Evolutionary conservation across 2,888 invertebrate genomes (phyloP).

Genomic region (Aporophyla nigra): DNA sequence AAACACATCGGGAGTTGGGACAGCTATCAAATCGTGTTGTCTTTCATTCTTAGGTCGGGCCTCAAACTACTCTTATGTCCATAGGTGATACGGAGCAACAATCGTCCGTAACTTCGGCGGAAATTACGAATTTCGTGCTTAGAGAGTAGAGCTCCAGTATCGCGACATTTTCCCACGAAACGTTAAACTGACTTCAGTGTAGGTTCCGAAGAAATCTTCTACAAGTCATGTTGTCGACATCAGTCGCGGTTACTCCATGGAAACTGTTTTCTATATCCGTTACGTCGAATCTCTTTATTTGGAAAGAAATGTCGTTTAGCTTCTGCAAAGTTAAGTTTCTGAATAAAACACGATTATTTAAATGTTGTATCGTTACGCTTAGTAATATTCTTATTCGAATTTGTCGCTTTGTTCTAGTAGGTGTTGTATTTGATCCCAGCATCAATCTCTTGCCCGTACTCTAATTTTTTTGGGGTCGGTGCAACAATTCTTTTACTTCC

Average conservation of each 20-base stretch:
- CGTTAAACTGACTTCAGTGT: neutral
- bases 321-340: neutral
- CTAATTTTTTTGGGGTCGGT: too few species aligned
- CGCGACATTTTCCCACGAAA: neutral
- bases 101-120: too few species aligned
- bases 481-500: too few species aligned
- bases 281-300: slow-evolving; percentile 1
- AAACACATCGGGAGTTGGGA: too few species aligned
- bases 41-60: too few species aligned
- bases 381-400: neutral
- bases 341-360: neutral
- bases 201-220: neutral
- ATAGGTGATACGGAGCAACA: too few species aligned
- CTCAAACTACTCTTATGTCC: too few species aligned
- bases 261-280: neutral
- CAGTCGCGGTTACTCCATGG: neutral
- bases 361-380: neutral
- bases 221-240: neutral
- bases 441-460: too few species aligned
- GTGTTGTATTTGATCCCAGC: neutral
- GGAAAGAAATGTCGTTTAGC: neutral
- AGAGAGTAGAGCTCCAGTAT: neutral
- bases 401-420: neutral
- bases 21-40: too few species aligned
- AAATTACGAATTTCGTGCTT: too few species aligned